A percentile compares a stretch with the other conserved stretches of the same genome.
Conservation (phyloP, 1,140 invertebrate species). For the Matsumurasca onukii region DNA sequence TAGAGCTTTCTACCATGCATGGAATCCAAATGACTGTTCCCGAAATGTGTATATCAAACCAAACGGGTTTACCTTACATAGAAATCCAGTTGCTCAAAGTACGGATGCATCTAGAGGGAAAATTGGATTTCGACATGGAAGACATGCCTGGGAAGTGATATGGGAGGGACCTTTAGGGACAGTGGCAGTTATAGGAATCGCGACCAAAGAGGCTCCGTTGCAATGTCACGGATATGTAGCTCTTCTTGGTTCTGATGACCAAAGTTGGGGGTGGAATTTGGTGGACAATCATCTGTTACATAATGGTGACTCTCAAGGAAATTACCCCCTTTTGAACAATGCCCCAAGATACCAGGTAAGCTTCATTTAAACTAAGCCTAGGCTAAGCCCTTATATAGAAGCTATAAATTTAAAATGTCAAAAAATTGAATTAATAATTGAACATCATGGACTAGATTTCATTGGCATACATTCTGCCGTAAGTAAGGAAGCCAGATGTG, state of each 20-base stretch:
- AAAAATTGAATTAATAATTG: no score
- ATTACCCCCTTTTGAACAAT: constrained; percentile 95
- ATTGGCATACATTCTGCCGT: no score
- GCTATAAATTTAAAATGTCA: no score
- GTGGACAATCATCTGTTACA: constrained; percentile 97
- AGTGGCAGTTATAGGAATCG: constrained; percentile 92
- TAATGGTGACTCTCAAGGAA: constrained; percentile 94
- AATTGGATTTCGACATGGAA: constrained; percentile 89
- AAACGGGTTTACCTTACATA: constrained; percentile 96
- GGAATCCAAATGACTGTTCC: constrained; percentile 97
- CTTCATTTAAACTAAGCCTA: no score
- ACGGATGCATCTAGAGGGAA: constrained; percentile 95
- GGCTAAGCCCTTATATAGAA: no score
- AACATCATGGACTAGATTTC: no score
- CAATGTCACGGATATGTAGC: constrained; percentile 94
- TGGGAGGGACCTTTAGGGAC: constrained; percentile 98
- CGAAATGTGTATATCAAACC: constrained; percentile 96
- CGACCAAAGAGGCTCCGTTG: constrained; percentile 90
- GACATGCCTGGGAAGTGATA: constrained; percentile 98
- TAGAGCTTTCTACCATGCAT: constrained; percentile 91
- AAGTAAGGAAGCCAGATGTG: no score
- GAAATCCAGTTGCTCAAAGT: constrained; percentile 97
- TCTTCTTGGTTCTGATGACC: constrained; percentile 90
- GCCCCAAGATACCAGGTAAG: constrained; percentile 95
- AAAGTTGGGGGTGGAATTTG: constrained; percentile 99